Evolutionary conservation across 1,140 invertebrate species (phyloP).

Genomic region (Geopemphigus sp.): DNA sequence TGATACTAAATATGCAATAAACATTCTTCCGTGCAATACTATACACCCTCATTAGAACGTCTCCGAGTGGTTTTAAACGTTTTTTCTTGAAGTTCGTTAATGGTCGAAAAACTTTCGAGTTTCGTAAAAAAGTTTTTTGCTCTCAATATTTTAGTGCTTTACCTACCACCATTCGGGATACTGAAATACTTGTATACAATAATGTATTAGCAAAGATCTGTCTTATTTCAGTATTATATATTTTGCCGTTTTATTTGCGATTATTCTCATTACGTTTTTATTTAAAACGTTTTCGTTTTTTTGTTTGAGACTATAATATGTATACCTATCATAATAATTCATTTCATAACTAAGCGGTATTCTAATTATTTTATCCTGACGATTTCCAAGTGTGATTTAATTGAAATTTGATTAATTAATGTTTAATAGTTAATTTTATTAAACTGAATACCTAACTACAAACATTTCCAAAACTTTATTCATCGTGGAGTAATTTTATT

Average conservation of each 20-base stretch:
- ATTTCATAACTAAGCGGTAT: too few relatives aligned
- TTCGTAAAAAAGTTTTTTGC: conserved; percentile 1
- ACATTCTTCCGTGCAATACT: background rate
- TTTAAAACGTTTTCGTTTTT: too few relatives aligned
- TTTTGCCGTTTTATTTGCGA: too few relatives aligned
- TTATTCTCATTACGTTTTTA: too few relatives aligned
- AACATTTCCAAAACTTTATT: background rate
- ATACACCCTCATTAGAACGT: background rate
- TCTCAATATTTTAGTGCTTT: conserved; percentile 12
- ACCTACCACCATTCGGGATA: background rate
- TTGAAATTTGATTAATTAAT: too few relatives aligned
- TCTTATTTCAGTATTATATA: too few relatives aligned
- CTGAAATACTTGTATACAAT: background rate
- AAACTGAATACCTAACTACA: too few relatives aligned
- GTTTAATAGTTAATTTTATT: too few relatives aligned
- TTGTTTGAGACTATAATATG: too few relatives aligned
- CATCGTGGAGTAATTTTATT: background rate
- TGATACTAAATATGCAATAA: background rate
- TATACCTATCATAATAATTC: too few relatives aligned
- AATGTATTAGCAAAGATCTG: background rate
- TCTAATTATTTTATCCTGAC: too few relatives aligned
- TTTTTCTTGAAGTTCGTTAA: conserved; percentile 6
- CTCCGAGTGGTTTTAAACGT: conserved; percentile 4
- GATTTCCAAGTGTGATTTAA: too few relatives aligned
- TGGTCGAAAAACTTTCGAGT: conserved; percentile 25